Percentiles rank a stretch among this genome's conserved stretches.
These are phyloP conservation scores for Ceratina japonica DNA, from an alignment of 1,140 invertebrate species.

Conservation along the genomic window DNA sequence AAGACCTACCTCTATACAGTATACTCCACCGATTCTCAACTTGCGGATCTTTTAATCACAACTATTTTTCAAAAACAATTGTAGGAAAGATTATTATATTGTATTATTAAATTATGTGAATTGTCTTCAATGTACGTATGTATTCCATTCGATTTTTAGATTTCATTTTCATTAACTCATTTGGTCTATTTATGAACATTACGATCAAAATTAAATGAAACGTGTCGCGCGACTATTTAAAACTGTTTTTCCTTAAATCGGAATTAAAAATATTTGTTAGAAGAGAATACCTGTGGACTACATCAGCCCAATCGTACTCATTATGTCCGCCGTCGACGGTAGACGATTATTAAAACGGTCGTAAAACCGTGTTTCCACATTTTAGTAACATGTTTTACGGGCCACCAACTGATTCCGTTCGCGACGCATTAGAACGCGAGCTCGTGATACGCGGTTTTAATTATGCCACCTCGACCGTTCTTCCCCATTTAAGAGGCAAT, in stretches of 20 bases:
- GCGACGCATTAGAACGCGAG: not conserved
- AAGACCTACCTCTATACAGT: not conserved
- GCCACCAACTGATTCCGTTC: slow-evolving; percentile 3
- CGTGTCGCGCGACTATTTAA: not conserved
- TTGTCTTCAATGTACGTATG: too few species aligned
- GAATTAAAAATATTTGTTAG: too few species aligned
- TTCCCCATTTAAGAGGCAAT: slow-evolving; percentile 3
- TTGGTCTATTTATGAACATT: not conserved
- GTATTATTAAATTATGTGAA: too few species aligned
- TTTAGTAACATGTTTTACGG: slow-evolving; percentile 32
- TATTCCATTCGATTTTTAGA: too few species aligned
- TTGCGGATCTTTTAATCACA: too few species aligned
- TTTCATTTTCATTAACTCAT: too few species aligned
- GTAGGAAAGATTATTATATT: too few species aligned
- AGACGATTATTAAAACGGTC: slow-evolving; percentile 37
- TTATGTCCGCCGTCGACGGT: slow-evolving; percentile 2
- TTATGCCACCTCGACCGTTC: slow-evolving; percentile 6
- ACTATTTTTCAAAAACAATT: too few species aligned
- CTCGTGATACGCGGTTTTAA: not conserved
- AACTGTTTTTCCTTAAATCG: too few species aligned
- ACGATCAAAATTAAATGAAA: slow-evolving; percentile 33
- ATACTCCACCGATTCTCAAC: too few species aligned
- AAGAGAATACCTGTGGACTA: too few species aligned
- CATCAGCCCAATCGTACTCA: too few species aligned
- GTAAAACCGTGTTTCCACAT: slow-evolving; percentile 27